phyloP scores from a whole-genome alignment of 2,797 vertebrate genomes.

The Dermochelys coriacea region DNA sequence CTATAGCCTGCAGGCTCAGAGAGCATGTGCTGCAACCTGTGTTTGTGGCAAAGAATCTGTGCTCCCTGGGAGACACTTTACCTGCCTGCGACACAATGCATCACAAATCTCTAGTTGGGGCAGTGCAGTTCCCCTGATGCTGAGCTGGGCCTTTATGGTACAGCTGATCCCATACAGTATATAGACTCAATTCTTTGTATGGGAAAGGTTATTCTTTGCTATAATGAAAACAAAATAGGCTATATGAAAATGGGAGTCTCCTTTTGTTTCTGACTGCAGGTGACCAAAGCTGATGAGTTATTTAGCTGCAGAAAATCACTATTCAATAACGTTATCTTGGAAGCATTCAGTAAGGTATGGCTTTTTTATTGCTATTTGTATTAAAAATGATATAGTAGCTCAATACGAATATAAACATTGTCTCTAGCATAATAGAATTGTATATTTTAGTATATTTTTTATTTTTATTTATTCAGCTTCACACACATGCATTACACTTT shows the following conservation, averaged over 20 bases:
- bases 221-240: background rate
- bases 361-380: background rate
- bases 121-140: background rate
- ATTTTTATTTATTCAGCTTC: background rate
- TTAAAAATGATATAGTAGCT: background rate
- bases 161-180: background rate
- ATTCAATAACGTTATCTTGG: background rate
- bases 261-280: background rate
- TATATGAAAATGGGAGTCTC: background rate
- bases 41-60: background rate
- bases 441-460: slow-evolving; percentile 3
- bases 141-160: background rate
- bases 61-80: background rate
- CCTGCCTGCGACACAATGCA: background rate
- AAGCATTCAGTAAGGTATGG: background rate
- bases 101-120: background rate
- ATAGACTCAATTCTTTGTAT: background rate
- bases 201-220: slow-evolving; percentile 18
- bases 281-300: background rate
- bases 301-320: background rate
- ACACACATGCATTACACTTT: background rate
- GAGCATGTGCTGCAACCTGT: background rate
- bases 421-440: background rate
- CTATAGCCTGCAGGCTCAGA: background rate
- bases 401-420: background rate